These are phyloP conservation scores for Acrocyrtus sp. DNA, from an alignment of 2,888 invertebrate genomes.

Conservation along the genomic window DNA sequence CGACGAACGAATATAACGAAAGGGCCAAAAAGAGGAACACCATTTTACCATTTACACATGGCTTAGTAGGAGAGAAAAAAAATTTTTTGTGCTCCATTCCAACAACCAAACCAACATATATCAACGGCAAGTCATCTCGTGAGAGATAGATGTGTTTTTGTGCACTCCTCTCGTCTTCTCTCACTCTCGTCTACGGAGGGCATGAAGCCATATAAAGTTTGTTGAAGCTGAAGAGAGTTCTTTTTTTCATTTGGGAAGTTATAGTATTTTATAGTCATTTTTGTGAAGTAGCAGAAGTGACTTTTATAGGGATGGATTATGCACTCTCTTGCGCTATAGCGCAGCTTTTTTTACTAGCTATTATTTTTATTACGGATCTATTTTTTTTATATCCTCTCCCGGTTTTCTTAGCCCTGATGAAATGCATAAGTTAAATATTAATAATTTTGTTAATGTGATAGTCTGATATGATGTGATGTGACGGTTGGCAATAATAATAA, in stretches of 20 bases:
- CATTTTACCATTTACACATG: slow-evolving; percentile 41
- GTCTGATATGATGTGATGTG: slow-evolving; percentile 10
- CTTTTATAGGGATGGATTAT: no score
- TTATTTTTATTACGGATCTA: background rate
- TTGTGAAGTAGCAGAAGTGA: no score
- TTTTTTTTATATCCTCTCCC: background rate
- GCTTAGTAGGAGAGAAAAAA: slow-evolving; percentile 9
- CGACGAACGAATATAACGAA: slow-evolving; percentile 48
- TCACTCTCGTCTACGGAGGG: background rate
- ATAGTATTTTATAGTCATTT: background rate
- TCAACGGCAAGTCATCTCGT: slow-evolving; percentile 40
- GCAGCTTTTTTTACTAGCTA: slow-evolving; percentile 1
- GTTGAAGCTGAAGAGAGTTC: background rate
- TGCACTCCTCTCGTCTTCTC: slow-evolving; percentile 36
- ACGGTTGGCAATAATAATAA: slow-evolving; percentile 29
- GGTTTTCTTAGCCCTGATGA: slow-evolving; percentile 21
- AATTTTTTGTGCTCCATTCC: slow-evolving; percentile 3
- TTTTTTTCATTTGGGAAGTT: background rate
- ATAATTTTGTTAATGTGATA: background rate
- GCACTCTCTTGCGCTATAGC: background rate
- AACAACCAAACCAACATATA: slow-evolving; percentile 41
- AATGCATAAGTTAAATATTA: slow-evolving; percentile 15
- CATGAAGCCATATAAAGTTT: background rate
- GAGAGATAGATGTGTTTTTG: slow-evolving; percentile 13
- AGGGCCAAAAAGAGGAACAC: slow-evolving; percentile 50